A percentile compares a stretch with the other conserved stretches of the same genome.
Conservation (phyloP, 2,797 vertebrate species). For the Halcyon leucocephala region DNA sequence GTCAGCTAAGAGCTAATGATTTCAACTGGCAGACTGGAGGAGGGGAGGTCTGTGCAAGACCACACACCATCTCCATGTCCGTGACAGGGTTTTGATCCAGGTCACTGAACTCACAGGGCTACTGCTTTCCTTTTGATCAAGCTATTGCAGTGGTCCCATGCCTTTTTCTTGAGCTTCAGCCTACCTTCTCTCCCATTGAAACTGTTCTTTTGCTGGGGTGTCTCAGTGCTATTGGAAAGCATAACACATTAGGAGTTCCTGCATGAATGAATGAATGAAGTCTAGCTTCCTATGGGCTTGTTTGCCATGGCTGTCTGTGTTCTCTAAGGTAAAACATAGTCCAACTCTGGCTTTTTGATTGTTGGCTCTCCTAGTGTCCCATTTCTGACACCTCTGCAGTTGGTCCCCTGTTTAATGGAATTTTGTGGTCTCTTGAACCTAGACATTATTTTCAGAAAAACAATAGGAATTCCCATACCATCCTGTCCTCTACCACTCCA, state of each 20-base stretch:
- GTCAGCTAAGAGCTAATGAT: not conserved
- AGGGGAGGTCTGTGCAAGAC: not conserved
- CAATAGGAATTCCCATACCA: not conserved
- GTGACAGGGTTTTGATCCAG: accelerated
- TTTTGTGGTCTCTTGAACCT: not conserved
- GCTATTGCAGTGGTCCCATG: not conserved
- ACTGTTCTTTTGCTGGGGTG: not conserved
- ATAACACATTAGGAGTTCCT: not conserved
- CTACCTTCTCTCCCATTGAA: not conserved
- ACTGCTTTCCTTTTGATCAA: not conserved
- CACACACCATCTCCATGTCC: not conserved
- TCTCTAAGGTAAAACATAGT: not conserved
- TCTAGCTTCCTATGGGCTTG: not conserved
- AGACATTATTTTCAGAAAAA: not conserved
- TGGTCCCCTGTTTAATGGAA: not conserved
- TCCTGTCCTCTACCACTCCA: not conserved
- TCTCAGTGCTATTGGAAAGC: not conserved
- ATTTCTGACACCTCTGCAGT: not conserved
- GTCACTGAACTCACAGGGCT: not conserved
- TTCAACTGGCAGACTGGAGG: not conserved
- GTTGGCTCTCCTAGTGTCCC: not conserved
- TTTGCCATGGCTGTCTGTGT: not conserved
- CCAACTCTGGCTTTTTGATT: not conserved
- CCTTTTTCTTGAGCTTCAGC: not conserved
- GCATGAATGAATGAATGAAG: not conserved